A percentile compares a stretch with the other conserved stretches of the same genome.
phyloP scores from a whole-genome alignment of 2,888 invertebrate species.

The Coleophora flavipennella region DNA sequence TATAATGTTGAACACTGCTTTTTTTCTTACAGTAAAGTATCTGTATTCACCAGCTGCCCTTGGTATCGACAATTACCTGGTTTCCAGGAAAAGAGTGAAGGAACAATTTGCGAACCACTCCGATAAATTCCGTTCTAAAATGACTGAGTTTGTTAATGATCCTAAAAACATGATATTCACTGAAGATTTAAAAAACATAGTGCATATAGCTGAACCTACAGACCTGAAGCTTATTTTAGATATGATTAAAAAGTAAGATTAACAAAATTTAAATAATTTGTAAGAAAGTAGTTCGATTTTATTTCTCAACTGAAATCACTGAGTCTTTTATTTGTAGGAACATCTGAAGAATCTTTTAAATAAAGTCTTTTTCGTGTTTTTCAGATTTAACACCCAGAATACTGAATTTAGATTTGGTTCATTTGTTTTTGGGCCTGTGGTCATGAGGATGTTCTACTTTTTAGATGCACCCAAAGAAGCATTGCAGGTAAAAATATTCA shows the following conservation, averaged over 20 bases:
- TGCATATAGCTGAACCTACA: constrained; percentile 76
- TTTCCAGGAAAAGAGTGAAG: constrained; percentile 63
- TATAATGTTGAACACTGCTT: not conserved
- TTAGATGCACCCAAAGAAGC: constrained; percentile 80
- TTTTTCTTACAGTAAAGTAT: constrained; percentile 35
- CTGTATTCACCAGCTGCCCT: constrained; percentile 73
- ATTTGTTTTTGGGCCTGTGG: constrained; percentile 86
- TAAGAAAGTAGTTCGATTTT: too few species aligned
- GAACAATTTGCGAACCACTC: constrained; percentile 75
- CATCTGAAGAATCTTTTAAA: too few species aligned
- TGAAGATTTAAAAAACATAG: constrained; percentile 87
- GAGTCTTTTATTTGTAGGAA: too few species aligned
- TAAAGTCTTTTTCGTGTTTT: constrained; percentile 22
- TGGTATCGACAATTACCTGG: constrained; percentile 75
- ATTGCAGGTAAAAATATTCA: constrained; percentile 38
- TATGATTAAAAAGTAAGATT: constrained; percentile 79
- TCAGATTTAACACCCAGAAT: constrained; percentile 80
- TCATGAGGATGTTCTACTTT: constrained; percentile 83
- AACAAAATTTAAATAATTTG: too few species aligned
- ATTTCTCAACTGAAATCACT: too few species aligned
- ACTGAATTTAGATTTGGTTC: constrained; percentile 82
- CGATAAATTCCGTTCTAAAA: constrained; percentile 79
- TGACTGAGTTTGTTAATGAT: constrained; percentile 74
- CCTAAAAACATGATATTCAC: constrained; percentile 82
- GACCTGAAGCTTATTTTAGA: constrained; percentile 76